Evolutionary conservation across 2,113 vertebrate genomes (phyloP).

Genomic region (Bungarus multicinctus): DNA sequence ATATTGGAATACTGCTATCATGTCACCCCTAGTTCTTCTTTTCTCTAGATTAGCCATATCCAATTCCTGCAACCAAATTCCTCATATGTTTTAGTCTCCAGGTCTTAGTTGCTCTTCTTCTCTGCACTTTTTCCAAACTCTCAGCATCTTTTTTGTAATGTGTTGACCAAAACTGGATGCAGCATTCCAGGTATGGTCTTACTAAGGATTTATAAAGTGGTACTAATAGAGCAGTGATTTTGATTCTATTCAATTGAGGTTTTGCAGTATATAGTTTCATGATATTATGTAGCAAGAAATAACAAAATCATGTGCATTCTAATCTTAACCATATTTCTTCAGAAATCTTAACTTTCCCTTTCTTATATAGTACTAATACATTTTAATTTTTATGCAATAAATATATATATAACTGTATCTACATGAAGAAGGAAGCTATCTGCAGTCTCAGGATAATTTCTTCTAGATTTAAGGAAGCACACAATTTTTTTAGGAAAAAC

Average conservation of each 20-base stretch:
- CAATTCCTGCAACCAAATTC: too few relatives aligned
- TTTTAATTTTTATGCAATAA: neutral
- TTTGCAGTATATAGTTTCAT: neutral
- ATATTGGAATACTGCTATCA: too few relatives aligned
- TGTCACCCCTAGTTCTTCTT: too few relatives aligned
- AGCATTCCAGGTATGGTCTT: too few relatives aligned
- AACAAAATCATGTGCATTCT: neutral
- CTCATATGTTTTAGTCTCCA: too few relatives aligned
- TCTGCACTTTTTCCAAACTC: too few relatives aligned
- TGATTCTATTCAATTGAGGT: neutral
- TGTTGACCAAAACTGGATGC: too few relatives aligned
- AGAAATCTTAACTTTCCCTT: neutral
- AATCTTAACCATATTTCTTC: neutral
- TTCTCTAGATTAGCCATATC: too few relatives aligned
- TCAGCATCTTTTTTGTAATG: too few relatives aligned
- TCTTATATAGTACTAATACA: neutral
- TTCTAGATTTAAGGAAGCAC: neutral
- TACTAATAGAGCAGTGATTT: too few relatives aligned
- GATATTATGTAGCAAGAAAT: neutral
- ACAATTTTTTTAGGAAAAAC: neutral
- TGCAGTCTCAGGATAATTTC: neutral
- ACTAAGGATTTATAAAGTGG: too few relatives aligned
- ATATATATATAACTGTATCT: neutral
- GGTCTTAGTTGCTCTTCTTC: too few relatives aligned
- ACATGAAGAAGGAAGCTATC: neutral